phyloP scores from a whole-genome alignment of 2,797 vertebrate species.

The Pristis pectinata region DNA sequence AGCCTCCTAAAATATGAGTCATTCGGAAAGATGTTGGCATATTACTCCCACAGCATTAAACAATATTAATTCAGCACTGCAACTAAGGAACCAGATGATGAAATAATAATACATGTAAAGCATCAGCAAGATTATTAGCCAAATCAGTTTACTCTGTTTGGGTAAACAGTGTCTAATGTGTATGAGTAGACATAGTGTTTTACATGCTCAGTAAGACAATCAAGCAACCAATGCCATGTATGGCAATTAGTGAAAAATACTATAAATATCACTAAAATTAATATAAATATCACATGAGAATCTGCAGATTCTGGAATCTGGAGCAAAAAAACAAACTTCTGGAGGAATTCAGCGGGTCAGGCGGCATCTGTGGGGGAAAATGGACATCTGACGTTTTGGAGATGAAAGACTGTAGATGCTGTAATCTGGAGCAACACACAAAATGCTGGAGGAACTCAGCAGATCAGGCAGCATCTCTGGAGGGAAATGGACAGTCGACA shows the following conservation, averaged over 20 bases:
- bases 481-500: too few species aligned
- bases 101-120: neutral
- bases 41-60: neutral
- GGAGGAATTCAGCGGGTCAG: too few species aligned
- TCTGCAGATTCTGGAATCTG: too few species aligned
- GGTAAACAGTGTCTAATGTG: neutral
- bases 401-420: too few species aligned
- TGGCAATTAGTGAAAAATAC: neutral
- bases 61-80: constrained; percentile 7
- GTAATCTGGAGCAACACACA: too few species aligned
- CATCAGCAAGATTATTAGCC: neutral
- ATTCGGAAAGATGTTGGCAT: neutral
- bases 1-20: neutral
- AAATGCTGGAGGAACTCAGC: too few species aligned
- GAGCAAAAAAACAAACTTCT: too few species aligned
- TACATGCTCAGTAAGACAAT: neutral
- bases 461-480: too few species aligned
- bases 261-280: neutral
- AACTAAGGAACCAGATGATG: neutral
- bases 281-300: too few species aligned
- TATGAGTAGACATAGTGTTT: neutral
- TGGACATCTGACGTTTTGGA: too few species aligned
- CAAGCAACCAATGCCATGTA: neutral
- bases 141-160: neutral
- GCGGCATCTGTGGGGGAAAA: too few species aligned